Percentiles rank a stretch among this genome's conserved stretches.
phyloP scores from a whole-genome alignment of 1,140 invertebrate genomes.

The Hydropsyche tenuis region DNA sequence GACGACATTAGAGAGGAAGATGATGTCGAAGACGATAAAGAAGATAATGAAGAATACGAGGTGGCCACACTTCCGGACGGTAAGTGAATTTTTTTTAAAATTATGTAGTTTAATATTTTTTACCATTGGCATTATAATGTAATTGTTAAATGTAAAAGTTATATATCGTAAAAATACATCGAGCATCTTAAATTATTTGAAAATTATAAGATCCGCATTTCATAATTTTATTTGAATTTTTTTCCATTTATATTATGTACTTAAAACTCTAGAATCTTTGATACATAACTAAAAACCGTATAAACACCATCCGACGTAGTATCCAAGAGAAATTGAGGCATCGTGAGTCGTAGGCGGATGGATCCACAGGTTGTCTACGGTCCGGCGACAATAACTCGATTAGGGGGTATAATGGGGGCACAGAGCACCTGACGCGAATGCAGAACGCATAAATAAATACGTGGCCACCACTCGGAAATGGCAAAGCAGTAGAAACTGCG shows the following conservation, averaged over 20 bases:
- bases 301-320: too few relatives aligned
- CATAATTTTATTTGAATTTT: too few relatives aligned
- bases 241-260: too few relatives aligned
- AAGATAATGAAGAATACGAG: conserved; percentile 45
- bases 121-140: too few relatives aligned
- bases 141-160: too few relatives aligned
- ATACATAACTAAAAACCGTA: too few relatives aligned
- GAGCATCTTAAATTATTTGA: too few relatives aligned
- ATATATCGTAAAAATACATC: too few relatives aligned
- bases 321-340: too few relatives aligned
- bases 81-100: conserved; percentile 26
- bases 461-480: conserved; percentile 6
- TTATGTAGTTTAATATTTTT: conserved; percentile 5
- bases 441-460: conserved; percentile 48
- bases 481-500: neutral
- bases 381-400: conserved; percentile 45
- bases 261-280: too few relatives aligned
- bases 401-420: conserved; percentile 32
- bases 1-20: conserved; percentile 37
- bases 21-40: conserved; percentile 43
- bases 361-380: conserved; percentile 42
- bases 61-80: conserved; percentile 37
- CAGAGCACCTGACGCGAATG: conserved; percentile 47
- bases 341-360: too few relatives aligned
- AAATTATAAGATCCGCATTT: too few relatives aligned